A percentile compares a stretch with the other conserved stretches of the same genome.
These are phyloP conservation scores for Drosophila cognata DNA, from an alignment of 2,888 invertebrate genomes.

Conservation along the genomic window DNA sequence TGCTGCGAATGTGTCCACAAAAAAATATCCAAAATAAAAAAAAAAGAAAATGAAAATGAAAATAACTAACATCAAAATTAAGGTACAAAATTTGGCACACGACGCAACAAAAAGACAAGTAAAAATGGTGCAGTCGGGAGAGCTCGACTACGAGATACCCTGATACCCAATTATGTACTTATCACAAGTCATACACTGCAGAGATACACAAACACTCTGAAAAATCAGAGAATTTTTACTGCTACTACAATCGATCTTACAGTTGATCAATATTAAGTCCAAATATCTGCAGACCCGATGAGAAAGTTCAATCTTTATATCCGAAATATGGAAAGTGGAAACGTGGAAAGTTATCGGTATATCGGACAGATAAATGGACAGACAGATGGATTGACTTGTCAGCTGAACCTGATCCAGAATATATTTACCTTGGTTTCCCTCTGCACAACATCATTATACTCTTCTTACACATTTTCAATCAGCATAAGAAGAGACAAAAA, in stretches of 20 bases:
- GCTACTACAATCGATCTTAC: not conserved
- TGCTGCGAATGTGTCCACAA: conserved; percentile 34
- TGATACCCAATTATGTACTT: not conserved
- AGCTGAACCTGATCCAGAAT: not conserved
- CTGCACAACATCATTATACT: not conserved
- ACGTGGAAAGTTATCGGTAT: not conserved
- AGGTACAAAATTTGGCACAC: conserved; percentile 69
- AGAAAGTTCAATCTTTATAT: not conserved
- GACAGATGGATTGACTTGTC: not conserved
- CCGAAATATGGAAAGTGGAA: not conserved
- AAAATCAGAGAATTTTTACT: not conserved
- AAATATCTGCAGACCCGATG: not conserved
- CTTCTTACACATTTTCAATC: not conserved
- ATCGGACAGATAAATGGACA: not conserved
- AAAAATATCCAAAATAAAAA: not conserved
- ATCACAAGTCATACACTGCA: not conserved
- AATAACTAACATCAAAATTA: conserved; percentile 64
- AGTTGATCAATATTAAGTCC: not conserved
- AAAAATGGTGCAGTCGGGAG: not conserved
- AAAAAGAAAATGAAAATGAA: conserved; percentile 18
- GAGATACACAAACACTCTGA: too few species aligned
- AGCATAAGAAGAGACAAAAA: conserved; percentile 8
- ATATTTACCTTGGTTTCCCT: not conserved
- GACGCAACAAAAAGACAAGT: conserved; percentile 17
- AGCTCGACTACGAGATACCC: not conserved